A percentile compares a stretch with the other conserved stretches of the same genome.
Conservation (phyloP, 1,140 invertebrate species). For the Trissolcus basalis region DNA sequence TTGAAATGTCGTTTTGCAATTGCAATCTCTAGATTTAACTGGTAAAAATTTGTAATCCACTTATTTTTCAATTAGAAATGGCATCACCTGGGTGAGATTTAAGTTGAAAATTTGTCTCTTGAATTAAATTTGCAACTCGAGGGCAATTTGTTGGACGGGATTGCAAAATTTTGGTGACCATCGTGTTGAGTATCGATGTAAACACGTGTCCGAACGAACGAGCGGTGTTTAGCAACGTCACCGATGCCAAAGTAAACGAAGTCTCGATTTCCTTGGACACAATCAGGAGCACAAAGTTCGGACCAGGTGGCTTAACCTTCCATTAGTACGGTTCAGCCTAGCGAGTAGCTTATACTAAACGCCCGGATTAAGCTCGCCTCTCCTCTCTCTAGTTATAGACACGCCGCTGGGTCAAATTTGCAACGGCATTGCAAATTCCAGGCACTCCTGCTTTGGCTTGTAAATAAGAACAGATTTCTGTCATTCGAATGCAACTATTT, state of each 20-base stretch:
- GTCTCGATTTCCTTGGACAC: conserved; percentile 67
- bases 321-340: conserved; percentile 69
- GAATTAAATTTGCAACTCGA: conserved; percentile 17
- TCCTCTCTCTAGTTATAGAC: conserved; percentile 50
- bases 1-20: too few species aligned
- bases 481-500: conserved; percentile 43
- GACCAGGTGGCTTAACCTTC: conserved; percentile 73
- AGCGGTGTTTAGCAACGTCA: conserved; percentile 16
- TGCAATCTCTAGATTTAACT: too few species aligned
- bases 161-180: conserved; percentile 10
- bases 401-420: conserved; percentile 40
- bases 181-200: conserved; percentile 26
- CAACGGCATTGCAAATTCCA: conserved; percentile 41
- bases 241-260: conserved; percentile 62
- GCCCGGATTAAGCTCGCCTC: conserved; percentile 48
- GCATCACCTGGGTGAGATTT: too few species aligned
- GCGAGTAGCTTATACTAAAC: conserved; percentile 60
- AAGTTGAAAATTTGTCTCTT: too few species aligned
- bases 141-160: conserved; percentile 26
- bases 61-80: too few species aligned
- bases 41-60: too few species aligned
- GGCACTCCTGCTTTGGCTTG: conserved; percentile 51
- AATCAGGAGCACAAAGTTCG: conserved; percentile 63
- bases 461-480: conserved; percentile 56
- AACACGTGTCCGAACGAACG: conserved; percentile 36